Evolutionary conservation across 2,888 invertebrate genomes (phyloP).

Genomic region (Drosophila melanosoma): DNA sequence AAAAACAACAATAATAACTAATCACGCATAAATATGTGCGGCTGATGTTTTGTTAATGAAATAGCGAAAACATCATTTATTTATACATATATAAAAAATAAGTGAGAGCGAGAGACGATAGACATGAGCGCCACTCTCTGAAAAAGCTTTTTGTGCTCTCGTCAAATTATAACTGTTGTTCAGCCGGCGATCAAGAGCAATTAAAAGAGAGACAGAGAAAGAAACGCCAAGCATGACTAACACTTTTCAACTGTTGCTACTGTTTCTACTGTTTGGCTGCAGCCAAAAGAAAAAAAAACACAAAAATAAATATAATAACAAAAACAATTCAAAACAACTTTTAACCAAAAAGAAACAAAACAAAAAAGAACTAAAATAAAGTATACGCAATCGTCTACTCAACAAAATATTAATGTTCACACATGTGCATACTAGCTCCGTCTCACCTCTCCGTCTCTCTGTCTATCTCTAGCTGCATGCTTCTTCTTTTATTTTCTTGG

Average conservation of each 20-base stretch:
- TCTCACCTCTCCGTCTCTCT: neutral
- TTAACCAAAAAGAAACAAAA: conserved; percentile 17
- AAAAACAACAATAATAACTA: conserved; percentile 51
- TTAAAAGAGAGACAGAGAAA: conserved; percentile 45
- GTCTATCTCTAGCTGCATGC: conserved; percentile 10
- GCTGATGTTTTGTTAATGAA: conserved; percentile 75
- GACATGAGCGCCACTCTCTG: conserved; percentile 15
- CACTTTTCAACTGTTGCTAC: conserved; percentile 44
- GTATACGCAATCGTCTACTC: conserved; percentile 30
- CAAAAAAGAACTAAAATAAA: conserved; percentile 35
- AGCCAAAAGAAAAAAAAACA: conserved; percentile 13
- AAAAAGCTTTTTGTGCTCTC: conserved; percentile 53
- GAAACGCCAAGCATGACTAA: conserved; percentile 58
- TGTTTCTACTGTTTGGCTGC: conserved; percentile 39
- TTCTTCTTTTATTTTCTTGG: conserved; percentile 14
- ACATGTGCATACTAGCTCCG: conserved; percentile 3
- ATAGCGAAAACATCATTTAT: conserved; percentile 43
- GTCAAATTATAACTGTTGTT: conserved; percentile 74
- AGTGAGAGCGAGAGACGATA: conserved; percentile 20
- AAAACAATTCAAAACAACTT: conserved; percentile 37
- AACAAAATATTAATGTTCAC: conserved; percentile 4
- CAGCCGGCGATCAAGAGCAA: conserved; percentile 73
- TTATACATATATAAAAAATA: conserved; percentile 23
- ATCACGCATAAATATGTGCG: conserved; percentile 70
- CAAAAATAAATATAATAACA: conserved; percentile 16